Conservation (phyloP, 2,888 invertebrate species). For the Furcula furcula region DNA sequence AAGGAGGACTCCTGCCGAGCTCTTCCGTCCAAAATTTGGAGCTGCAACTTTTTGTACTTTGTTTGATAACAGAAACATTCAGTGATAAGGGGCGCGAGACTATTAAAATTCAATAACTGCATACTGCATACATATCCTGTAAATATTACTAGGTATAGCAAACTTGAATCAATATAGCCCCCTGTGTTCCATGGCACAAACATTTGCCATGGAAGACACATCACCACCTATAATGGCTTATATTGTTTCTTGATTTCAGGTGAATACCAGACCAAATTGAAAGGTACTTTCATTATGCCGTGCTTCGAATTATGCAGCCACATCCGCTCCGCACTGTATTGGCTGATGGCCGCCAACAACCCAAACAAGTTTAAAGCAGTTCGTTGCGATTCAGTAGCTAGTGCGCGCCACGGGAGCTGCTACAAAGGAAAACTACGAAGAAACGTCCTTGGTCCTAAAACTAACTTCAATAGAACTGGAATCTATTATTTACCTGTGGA, state of each 20-base stretch:
- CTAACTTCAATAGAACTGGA: conserved; percentile 59
- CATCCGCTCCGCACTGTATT: conserved; percentile 57
- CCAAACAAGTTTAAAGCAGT: conserved; percentile 57
- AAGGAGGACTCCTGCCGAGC: too few species aligned
- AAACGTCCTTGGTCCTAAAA: conserved; percentile 58
- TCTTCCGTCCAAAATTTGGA: too few species aligned
- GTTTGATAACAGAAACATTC: too few species aligned
- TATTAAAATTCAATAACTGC: too few species aligned
- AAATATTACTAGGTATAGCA: too few species aligned
- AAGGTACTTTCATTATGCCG: conserved; percentile 55
- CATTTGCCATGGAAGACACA: too few species aligned
- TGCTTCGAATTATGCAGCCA: conserved; percentile 69
- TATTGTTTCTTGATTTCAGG: conserved; percentile 42
- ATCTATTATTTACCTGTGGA: conserved; percentile 62
- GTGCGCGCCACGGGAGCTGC: conserved; percentile 57
- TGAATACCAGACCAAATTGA: conserved; percentile 61
- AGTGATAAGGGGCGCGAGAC: too few species aligned
- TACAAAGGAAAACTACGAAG: conserved; percentile 36
- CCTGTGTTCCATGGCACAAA: too few species aligned
- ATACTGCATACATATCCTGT: too few species aligned
- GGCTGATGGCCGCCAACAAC: conserved; percentile 45
- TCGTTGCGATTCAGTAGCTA: conserved; percentile 47
- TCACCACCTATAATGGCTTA: too few species aligned
- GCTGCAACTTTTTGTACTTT: too few species aligned
- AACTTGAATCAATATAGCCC: too few species aligned